Evolutionary conservation across 2,113 vertebrate species (phyloP), one percentile per base, ranked within the genome.

Genomic region (Triplophysa tibetana): DNA sequence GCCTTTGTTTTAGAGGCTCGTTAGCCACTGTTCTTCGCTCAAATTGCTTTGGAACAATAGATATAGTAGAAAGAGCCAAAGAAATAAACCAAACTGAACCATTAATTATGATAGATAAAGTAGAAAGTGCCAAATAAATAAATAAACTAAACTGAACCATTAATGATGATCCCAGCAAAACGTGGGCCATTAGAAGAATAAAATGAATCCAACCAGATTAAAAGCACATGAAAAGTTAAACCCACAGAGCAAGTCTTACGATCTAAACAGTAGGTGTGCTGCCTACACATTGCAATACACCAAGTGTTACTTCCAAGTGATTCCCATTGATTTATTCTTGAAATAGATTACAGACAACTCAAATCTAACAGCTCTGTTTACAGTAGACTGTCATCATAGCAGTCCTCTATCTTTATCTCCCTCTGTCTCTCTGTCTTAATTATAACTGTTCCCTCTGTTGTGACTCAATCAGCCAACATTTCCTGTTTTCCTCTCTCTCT

Each of bases 371-470:
- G 70, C 45, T n/a, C 17, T 65, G 12, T 58, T 21, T 62, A 73
- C 83, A 77, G 50, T 77, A 14, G 6, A 50, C 61, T 77, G 75
- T 77, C 62, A 77, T 77, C 45, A 77, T 65, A 60, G 50, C 75
- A 77, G 45, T 19, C 58, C 60, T 63, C 41, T 48, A 60, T 75
- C 73, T 50, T 63, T 48, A 10, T 66, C 68, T 79, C 67, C 21
- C 45, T 73, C 60, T 56, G 62, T 80, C 45, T 74, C 19, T 66
- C 70, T 75, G 75, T 74, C 76, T 84, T 81, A 84, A 84, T 84
- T 84, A 84, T 23, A 45, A 62, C 69, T 75, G 50, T 70, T 84
- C 64, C 75, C 83, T 81, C 69, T 79, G 75, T 81, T 73, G 70
- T 69, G 65, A 62, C 38, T 78, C 74, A 77, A 68, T 81, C 70